These are phyloP conservation scores for Actinostola sp. DNA, from an alignment of 92 coral and sea anemone genomes.

Conservation along the genomic window DNA sequence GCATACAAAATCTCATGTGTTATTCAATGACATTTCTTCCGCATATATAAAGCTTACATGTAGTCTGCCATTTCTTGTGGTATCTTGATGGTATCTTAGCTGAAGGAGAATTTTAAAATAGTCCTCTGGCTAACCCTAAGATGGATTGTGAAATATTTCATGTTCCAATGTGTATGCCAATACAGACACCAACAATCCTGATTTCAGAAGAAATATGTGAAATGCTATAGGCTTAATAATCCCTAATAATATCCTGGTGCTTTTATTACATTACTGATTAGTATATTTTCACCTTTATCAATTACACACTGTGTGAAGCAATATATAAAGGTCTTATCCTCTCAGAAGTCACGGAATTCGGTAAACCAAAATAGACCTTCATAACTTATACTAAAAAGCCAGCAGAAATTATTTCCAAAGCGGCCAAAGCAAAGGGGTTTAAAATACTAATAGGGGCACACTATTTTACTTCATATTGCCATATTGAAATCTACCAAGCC, in stretches of 20 bases:
- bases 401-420: too few relatives aligned
- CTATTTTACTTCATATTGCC: neutral
- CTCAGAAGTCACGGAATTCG: constrained; percentile 15
- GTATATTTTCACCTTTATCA: constrained; percentile 8
- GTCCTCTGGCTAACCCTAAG: neutral
- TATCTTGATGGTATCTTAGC: neutral
- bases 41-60: neutral
- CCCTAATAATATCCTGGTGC: constrained; percentile 3
- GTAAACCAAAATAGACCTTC: neutral
- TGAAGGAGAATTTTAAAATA: neutral
- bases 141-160: neutral
- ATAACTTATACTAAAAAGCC: neutral
- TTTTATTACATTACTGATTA: too few relatives aligned
- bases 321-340: neutral
- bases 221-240: too few relatives aligned
- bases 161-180: too few relatives aligned
- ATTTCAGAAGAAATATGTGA: too few relatives aligned
- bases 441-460: too few relatives aligned
- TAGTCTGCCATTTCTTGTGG: neutral
- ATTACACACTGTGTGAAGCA: constrained; percentile 14
- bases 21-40: neutral
- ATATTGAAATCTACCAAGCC: neutral
- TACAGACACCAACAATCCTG: too few relatives aligned
- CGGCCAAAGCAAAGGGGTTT: too few relatives aligned
- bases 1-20: neutral